Evolutionary conservation across 2,113 vertebrate species (phyloP).

Genomic region (Acanthochromis polyacanthus): DNA sequence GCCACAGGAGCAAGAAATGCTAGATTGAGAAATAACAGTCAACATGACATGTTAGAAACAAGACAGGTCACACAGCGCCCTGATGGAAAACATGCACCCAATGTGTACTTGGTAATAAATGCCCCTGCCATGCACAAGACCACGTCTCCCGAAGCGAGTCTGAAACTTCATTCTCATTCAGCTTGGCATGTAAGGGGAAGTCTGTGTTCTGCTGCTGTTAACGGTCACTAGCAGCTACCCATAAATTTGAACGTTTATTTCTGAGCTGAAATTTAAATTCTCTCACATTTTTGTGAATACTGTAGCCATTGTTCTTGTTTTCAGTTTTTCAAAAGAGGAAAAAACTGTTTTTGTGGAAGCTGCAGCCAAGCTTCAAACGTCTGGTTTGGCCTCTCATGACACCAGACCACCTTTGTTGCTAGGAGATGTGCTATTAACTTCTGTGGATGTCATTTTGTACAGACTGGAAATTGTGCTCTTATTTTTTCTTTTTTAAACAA

Average conservation of each 20-base stretch:
- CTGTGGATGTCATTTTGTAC: too few relatives aligned
- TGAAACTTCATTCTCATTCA: slow-evolving; percentile 14
- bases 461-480: not conserved
- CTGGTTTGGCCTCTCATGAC: too few relatives aligned
- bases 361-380: too few relatives aligned
- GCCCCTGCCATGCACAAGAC: slow-evolving; percentile 5
- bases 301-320: too few relatives aligned
- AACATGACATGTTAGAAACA: slow-evolving; percentile 42
- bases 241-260: too few relatives aligned
- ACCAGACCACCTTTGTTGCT: too few relatives aligned
- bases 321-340: too few relatives aligned
- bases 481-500: not conserved
- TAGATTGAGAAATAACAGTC: slow-evolving; percentile 42
- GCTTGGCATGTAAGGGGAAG: slow-evolving; percentile 3
- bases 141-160: not conserved
- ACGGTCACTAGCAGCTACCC: not conserved
- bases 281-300: too few relatives aligned
- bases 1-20: slow-evolving; percentile 50
- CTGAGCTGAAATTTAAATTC: too few relatives aligned
- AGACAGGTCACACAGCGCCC: slow-evolving; percentile 20
- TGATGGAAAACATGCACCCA: slow-evolving; percentile 48
- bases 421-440: too few relatives aligned
- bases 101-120: slow-evolving; percentile 24
- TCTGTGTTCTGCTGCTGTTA: not conserved
- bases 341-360: not conserved